Base-by-base conservation (phyloP, 2,888 invertebrate species). In the Carterocephalus palaemon region DNA sequence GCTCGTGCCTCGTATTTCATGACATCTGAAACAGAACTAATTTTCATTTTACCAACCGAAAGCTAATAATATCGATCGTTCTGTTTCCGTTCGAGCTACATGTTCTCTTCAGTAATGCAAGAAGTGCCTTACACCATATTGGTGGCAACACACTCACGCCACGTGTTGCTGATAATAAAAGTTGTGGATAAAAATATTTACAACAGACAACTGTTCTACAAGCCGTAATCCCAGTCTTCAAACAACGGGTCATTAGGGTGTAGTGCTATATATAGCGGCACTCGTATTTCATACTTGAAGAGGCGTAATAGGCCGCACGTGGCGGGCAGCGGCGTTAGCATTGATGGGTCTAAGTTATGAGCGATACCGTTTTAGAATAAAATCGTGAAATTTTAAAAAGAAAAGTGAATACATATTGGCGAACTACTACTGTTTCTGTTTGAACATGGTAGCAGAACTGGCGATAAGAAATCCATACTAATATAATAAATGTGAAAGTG, bases 291-390 rank as follows among this genome's bases (percentile, higher is more conserved):
- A 79, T 75, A 75, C 68, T 62, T 59, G 73, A 64, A 60, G 71
- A 73, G 70, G 64, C 68, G 71, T 81, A 80, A 82, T 79, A 74
- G 72, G 64, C 63, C 65, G 75, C 85, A 83, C 80, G 80, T 80
- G 84, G 72, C 68, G 60, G 57, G 47, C 52, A 55, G 23, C n/a
- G n/a, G n/a, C n/a, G n/a, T n/a, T n/a, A n/a, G n/a, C n/a, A n/a
- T 22, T n/a, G n/a, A 20, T 34, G 15, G 10, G 33, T 16, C 5
- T 12, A 31, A 41, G 32, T 32, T 20, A 33, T 41, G 19, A 41
- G 29, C 41, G 41, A 33, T 19, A 39, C 23, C 4, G 16, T 28
- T 13, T 28, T n/a, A 28, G 13, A 28, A 28, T 1, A n/a, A 7
- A 4, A 6, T 13, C n/a, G n/a, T n/a, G n/a, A 1, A 12, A 7